Base-by-base conservation (phyloP, 2,888 invertebrate species). In the Rhagium mordax region DNA sequence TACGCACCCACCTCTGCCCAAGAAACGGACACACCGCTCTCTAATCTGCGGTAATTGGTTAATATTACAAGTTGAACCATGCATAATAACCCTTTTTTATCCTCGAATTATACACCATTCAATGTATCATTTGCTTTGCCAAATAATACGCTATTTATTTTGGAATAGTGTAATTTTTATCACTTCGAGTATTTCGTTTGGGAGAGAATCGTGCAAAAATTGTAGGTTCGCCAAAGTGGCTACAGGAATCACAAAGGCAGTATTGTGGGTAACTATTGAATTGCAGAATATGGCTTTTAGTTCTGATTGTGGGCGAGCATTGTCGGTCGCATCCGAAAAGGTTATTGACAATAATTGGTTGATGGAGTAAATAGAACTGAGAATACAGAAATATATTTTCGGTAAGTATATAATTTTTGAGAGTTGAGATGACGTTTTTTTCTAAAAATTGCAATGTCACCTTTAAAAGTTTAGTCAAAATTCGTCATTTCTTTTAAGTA, bases 11-110 rank as follows among this genome's bases (percentile, higher is more conserved):
- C 61, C 72, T 62, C 68, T 62, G 64, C 57, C 24, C 57, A 13
- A 21, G 8, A 59, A 68, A 48, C 18, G 67, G 20, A 53, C 60
- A 60, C 41, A 61, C 74, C 74, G 74, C 74, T 71, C 74, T 74
- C 61, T 74, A 74, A 74, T 74, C 74, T 61, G 47, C 24, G 41
- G 62, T 74, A 74, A 74, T 74, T 74, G 71, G 71, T 71, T 64
- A 64, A 64, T 49, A 64, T 64, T 64, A 64, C 41, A 49, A 64
- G 64, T 27, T 61, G 51, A 29, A 51, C 61, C 49, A 48, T 62
- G 72, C 33, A 57, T 72, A 72, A 72, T 72, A 67, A 72, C 72
- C 68, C 72, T 68, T 72, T 68, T 72, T 67, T 47, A 57, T 47
- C 62, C 48, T 48, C 33, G 61, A 67, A 72, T 72, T 67, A 41